A percentile compares a stretch with the other conserved stretches of the same genome.
Conservation (phyloP, 2,888 invertebrate genomes). For the Tetragnatha montana region DNA sequence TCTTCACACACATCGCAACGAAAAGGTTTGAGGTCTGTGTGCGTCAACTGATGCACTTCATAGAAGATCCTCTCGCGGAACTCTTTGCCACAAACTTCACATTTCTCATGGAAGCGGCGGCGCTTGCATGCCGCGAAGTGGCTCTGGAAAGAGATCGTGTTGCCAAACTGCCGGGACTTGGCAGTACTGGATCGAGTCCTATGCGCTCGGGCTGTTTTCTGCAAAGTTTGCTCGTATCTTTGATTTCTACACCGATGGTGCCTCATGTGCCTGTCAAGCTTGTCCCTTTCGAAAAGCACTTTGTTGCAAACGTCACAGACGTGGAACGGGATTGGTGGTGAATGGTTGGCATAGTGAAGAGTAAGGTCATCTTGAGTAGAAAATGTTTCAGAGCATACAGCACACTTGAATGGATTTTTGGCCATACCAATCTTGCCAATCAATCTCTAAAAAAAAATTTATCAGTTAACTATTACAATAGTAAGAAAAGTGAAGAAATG, state of each 20-base stretch:
- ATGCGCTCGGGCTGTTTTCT: neutral
- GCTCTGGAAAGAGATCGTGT: neutral
- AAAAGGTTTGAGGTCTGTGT: neutral
- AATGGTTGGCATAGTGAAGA: constrained; percentile 20
- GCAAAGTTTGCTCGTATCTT: neutral
- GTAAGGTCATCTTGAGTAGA: neutral
- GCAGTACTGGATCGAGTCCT: neutral
- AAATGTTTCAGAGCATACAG: constrained; percentile 9
- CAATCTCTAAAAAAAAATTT: too few relatives aligned
- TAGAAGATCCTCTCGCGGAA: constrained; percentile 4
- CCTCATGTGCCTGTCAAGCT: neutral
- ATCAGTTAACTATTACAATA: too few relatives aligned
- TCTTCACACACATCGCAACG: neutral
- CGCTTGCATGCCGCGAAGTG: constrained; percentile 6
- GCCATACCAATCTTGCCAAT: neutral
- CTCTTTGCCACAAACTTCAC: constrained; percentile 21
- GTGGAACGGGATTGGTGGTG: neutral
- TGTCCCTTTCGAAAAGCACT: neutral
- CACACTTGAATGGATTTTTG: constrained; percentile 8
- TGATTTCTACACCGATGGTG: neutral
- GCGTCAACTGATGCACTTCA: neutral
- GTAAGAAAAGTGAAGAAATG: too few relatives aligned
- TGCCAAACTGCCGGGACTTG: neutral
- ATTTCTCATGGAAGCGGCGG: neutral
- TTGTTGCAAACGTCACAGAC: constrained; percentile 12